Evolutionary conservation across 2,888 invertebrate species (phyloP).

Genomic region (Ectemnius cavifrons): DNA sequence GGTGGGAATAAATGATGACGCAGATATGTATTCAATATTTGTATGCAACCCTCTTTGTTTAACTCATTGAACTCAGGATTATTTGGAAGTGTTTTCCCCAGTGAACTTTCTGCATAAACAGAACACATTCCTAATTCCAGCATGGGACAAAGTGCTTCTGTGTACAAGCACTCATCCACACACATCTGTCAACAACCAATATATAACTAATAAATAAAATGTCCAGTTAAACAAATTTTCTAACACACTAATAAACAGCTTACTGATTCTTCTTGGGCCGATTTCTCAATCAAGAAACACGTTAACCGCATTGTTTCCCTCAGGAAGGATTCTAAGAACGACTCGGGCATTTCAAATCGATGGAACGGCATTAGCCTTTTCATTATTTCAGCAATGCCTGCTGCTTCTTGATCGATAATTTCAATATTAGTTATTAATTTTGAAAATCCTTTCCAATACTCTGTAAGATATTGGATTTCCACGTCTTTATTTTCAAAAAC

Average conservation of each 20-base stretch:
- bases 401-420: conserved; percentile 83
- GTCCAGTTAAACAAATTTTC: background rate
- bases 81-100: too few species aligned
- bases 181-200: conserved; percentile 70
- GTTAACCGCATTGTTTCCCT: conserved; percentile 83
- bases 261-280: conserved; percentile 84
- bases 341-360: too few species aligned
- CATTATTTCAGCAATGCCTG: conserved; percentile 84
- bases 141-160: conserved; percentile 85
- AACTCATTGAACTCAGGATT: too few species aligned
- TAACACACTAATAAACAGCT: conserved; percentile 59
- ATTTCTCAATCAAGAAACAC: conserved; percentile 82
- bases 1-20: conserved; percentile 90
- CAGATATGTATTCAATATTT: conserved; percentile 89
- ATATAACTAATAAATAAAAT: background rate
- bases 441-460: conserved; percentile 82
- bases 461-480: conserved; percentile 80
- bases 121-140: conserved; percentile 76
- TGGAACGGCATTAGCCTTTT: conserved; percentile 81
- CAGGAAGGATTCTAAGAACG: conserved; percentile 78
- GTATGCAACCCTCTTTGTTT: conserved; percentile 73
- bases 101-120: too few species aligned
- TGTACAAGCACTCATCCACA: conserved; percentile 80
- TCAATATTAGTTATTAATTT: conserved; percentile 82
- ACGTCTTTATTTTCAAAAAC: conserved; percentile 79